Evolutionary conservation across 1,140 invertebrate species (phyloP).

Genomic region (Panagrolaimus sp.): DNA sequence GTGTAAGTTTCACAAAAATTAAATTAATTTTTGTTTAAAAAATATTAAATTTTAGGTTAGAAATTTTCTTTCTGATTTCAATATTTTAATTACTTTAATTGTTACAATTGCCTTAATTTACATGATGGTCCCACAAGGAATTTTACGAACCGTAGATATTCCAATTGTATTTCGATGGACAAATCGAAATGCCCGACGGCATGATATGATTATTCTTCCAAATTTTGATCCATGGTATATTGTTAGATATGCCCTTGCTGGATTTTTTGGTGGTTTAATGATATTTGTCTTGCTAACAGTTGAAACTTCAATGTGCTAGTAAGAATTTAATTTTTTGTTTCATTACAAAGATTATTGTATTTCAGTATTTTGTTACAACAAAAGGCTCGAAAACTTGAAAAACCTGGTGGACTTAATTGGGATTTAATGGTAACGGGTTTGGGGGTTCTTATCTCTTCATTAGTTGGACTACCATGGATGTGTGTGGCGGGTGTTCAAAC

Average conservation of each 20-base stretch:
- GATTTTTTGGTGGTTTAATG: slow-evolving; percentile 77
- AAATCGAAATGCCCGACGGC: slow-evolving; percentile 67
- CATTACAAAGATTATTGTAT: not conserved
- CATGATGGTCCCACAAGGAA: not conserved
- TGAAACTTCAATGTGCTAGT: slow-evolving; percentile 92
- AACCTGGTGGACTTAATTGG: slow-evolving; percentile 86
- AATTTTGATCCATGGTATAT: slow-evolving; percentile 62
- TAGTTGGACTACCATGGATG: slow-evolving; percentile 81
- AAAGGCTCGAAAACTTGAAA: slow-evolving; percentile 79
- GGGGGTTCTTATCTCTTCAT: slow-evolving; percentile 70
- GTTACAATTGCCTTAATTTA: not conserved
- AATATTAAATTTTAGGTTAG: not conserved
- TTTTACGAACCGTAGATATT: slow-evolving; percentile 71
- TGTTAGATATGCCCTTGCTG: slow-evolving; percentile 72
- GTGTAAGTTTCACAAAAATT: not conserved
- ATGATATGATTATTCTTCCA: slow-evolving; percentile 69
- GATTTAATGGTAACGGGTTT: slow-evolving; percentile 83
- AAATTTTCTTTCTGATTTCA: slow-evolving; percentile 1
- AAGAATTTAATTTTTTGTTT: slow-evolving; percentile 27
- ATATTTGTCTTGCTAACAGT: slow-evolving; percentile 91
- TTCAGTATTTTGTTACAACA: slow-evolving; percentile 76
- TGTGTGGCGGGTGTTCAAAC: slow-evolving; percentile 89
- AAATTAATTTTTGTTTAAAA: not conserved
- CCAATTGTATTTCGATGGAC: slow-evolving; percentile 78
- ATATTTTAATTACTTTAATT: slow-evolving; percentile 3